Percentiles rank a stretch among this genome's conserved stretches.
Evolutionary conservation across 2,113 vertebrate genomes (phyloP).

Genomic region (Formicarius rufipectus): DNA sequence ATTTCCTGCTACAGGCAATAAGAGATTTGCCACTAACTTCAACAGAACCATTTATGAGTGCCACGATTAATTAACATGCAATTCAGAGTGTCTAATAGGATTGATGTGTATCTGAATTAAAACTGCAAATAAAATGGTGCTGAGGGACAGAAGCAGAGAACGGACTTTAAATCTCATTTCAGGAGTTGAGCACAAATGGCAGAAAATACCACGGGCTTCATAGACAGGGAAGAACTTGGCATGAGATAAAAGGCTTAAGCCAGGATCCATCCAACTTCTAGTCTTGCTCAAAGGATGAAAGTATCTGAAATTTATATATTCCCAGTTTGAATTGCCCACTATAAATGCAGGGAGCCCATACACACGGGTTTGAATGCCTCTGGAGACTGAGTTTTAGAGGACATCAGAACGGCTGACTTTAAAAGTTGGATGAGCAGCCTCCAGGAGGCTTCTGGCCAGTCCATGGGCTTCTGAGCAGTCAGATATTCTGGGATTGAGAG

Average conservation of each 20-base stretch:
- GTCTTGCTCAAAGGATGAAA: constrained; percentile 12
- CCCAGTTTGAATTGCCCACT: not conserved
- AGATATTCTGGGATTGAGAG: not conserved
- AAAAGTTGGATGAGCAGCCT: not conserved
- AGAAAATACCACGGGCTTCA: not conserved
- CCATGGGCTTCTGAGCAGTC: not conserved
- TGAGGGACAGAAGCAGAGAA: not conserved
- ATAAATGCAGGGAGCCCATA: not conserved
- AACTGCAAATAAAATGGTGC: constrained; percentile 7
- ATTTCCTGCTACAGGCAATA: not conserved
- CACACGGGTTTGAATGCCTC: not conserved
- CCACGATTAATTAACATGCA: not conserved
- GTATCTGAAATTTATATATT: not conserved
- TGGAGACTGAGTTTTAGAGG: not conserved
- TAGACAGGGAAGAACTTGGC: not conserved
- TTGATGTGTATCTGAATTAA: constrained; percentile 48
- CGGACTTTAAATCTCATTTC: constrained; percentile 15
- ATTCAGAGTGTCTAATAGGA: constrained; percentile 37
- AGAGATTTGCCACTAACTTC: constrained; percentile 26
- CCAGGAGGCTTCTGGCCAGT: not conserved
- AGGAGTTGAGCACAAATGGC: not conserved
- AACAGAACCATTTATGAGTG: not conserved
- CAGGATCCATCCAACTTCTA: constrained; percentile 1
- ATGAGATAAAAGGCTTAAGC: constrained; percentile 8
- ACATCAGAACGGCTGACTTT: not conserved